Evolutionary conservation across 2,888 invertebrate genomes (phyloP).

Genomic region (Apamea epomidion): DNA sequence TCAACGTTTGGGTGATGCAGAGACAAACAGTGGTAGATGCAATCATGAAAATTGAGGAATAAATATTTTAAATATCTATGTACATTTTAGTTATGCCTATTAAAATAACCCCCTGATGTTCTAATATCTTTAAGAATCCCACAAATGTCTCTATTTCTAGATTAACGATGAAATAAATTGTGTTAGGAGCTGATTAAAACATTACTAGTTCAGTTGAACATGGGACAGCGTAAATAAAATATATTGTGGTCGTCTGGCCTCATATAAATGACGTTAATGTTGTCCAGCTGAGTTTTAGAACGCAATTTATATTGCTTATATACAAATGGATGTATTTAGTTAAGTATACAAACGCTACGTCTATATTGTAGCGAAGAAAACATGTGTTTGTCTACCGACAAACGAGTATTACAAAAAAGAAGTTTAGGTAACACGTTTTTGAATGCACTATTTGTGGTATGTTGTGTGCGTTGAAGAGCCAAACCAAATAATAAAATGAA

Average conservation of each 20-base stretch:
- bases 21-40: neutral
- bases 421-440: neutral
- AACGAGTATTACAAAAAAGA: neutral
- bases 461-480: neutral
- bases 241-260: slow-evolving; percentile 57
- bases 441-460: neutral
- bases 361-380: slow-evolving; percentile 7
- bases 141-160: slow-evolving; percentile 36
- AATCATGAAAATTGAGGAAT: neutral
- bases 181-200: slow-evolving; percentile 60
- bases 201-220: slow-evolving; percentile 48
- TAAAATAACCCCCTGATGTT: slow-evolving; percentile 1
- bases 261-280: slow-evolving; percentile 52
- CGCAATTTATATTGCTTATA: slow-evolving; percentile 50
- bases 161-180: slow-evolving; percentile 60
- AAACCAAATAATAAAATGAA: neutral
- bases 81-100: neutral
- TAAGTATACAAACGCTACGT: neutral
- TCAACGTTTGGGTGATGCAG: neutral
- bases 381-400: neutral
- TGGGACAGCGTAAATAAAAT: slow-evolving; percentile 57
- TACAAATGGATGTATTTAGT: slow-evolving; percentile 29
- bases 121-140: slow-evolving; percentile 1
- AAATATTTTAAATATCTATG: neutral
- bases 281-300: slow-evolving; percentile 34